Evolutionary conservation across 2,113 vertebrate species (phyloP).

Genomic region (Macaca mulatta): DNA sequence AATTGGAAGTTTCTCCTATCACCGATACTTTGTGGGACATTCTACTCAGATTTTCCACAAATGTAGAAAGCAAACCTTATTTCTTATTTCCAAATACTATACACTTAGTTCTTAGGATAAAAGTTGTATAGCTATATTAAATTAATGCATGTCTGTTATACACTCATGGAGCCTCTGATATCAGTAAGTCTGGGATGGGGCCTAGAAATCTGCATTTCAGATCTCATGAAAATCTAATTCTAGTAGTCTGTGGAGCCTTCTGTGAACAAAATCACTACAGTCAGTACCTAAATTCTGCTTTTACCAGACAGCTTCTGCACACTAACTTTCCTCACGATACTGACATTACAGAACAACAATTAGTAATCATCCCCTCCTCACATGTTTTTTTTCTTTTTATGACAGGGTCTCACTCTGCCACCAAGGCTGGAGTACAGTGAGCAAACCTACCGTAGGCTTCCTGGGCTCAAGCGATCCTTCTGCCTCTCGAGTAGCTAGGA

Average conservation of each 20-base stretch:
- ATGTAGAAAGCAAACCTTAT: not conserved
- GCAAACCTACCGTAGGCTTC: no score
- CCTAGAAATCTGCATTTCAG: not conserved
- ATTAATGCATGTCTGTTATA: not conserved
- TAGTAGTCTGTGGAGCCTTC: not conserved
- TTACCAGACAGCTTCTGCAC: not conserved
- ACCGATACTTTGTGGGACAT: not conserved
- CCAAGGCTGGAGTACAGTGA: no score
- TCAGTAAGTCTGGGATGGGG: not conserved
- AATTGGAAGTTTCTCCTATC: not conserved
- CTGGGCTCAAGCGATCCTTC: no score
- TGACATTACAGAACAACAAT: not conserved
- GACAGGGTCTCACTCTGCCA: no score
- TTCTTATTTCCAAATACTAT: not conserved
- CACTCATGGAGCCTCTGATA: not conserved
- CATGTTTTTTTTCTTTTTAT: no score
- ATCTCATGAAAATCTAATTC: not conserved
- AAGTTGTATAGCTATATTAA: not conserved
- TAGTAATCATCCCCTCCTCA: not conserved
- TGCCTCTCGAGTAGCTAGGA: no score
- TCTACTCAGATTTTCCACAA: not conserved
- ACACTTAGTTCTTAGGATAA: not conserved
- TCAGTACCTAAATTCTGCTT: not conserved
- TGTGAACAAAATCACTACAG: not conserved
- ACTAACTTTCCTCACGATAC: not conserved